A percentile compares a stretch with the other conserved stretches of the same genome.
These are phyloP conservation scores for Agonopterix heracliana DNA, from an alignment of 2,888 invertebrate genomes.

Conservation along the genomic window DNA sequence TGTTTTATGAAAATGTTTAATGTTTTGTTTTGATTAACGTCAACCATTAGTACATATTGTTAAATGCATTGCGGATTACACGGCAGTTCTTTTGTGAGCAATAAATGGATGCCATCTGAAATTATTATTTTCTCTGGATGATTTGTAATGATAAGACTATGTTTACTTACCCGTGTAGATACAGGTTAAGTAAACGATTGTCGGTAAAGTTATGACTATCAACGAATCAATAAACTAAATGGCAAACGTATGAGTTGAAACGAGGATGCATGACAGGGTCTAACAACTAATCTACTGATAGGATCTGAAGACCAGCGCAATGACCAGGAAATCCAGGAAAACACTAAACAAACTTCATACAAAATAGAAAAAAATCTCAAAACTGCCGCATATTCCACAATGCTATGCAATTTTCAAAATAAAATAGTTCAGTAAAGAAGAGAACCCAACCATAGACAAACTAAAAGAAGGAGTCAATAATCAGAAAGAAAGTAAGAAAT, in stretches of 20 bases:
- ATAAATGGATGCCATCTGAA: neutral
- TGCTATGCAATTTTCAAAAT: constrained; percentile 65
- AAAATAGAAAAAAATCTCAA: constrained; percentile 39
- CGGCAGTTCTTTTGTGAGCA: constrained; percentile 43
- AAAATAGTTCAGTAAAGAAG: constrained; percentile 44
- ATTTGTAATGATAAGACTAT: too few relatives aligned
- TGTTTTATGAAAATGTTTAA: constrained; percentile 13
- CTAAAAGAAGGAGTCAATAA: constrained; percentile 32
- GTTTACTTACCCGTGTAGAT: too few relatives aligned
- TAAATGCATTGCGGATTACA: constrained; percentile 63
- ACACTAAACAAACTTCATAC: constrained; percentile 48
- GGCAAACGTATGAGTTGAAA: too few relatives aligned
- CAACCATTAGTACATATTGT: constrained; percentile 67
- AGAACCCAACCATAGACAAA: constrained; percentile 31
- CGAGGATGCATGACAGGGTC: constrained; percentile 55
- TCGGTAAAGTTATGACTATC: too few relatives aligned
- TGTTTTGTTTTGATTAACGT: constrained; percentile 31
- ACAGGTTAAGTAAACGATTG: too few relatives aligned
- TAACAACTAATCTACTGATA: constrained; percentile 51
- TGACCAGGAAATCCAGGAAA: constrained; percentile 39
- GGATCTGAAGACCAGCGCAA: constrained; percentile 40
- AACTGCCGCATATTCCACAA: constrained; percentile 74
- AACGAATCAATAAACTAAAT: too few relatives aligned
- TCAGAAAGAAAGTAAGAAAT: constrained; percentile 33
- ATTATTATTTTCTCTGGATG: too few relatives aligned